Conservation (phyloP, 2,113 vertebrate genomes). For the Xyliphius kryptos region DNA sequence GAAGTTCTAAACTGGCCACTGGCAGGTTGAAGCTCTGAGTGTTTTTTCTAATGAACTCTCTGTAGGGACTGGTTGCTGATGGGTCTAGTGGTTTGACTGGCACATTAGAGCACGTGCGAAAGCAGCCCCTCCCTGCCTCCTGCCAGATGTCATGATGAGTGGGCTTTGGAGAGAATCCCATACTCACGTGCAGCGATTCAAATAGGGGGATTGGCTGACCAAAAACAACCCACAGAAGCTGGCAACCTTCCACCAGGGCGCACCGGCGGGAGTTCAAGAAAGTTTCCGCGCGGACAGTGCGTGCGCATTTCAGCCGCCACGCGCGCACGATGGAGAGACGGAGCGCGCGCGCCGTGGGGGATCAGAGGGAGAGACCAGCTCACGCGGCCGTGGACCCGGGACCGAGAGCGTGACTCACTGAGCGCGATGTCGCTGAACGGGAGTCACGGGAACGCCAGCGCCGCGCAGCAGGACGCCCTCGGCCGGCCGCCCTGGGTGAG, state of each 20-base stretch:
- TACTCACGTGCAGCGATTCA: no score
- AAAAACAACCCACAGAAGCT: background rate
- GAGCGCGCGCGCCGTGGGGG: background rate
- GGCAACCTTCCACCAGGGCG: background rate
- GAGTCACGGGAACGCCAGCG: constrained; percentile 72
- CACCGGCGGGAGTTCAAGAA: background rate
- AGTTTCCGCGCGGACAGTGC: background rate
- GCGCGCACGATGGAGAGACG: background rate
- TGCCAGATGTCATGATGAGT: no score
- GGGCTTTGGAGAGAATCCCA: no score
- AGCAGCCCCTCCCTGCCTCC: no score
- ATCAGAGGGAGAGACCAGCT: background rate
- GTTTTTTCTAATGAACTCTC: no score
- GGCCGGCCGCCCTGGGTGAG: constrained; percentile 78
- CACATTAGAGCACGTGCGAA: no score
- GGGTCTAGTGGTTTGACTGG: no score
- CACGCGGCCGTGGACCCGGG: background rate
- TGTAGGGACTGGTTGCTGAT: no score
- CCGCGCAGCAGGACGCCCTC: constrained; percentile 52
- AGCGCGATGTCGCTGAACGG: constrained; percentile 69
- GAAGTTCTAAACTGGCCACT: no score
- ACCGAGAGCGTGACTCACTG: background rate
- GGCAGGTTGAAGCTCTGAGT: no score
- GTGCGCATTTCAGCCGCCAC: background rate
- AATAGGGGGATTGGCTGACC: no score